Evolutionary conservation across 2,113 vertebrate genomes (phyloP).

Genomic region (Steatornis caripensis): DNA sequence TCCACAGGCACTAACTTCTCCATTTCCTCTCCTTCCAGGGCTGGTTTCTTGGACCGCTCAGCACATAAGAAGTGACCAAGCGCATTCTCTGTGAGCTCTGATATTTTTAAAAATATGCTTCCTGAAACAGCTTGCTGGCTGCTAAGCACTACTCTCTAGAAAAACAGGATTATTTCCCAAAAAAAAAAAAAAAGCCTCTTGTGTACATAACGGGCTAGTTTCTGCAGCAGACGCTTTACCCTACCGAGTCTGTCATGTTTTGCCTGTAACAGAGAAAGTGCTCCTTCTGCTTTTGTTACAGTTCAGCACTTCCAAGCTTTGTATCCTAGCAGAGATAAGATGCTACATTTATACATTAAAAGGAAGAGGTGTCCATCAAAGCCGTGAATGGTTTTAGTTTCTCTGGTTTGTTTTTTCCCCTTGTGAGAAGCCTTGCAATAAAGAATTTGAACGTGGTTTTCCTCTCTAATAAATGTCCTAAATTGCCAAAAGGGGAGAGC

Average conservation of each 20-base stretch:
- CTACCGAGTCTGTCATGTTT: slow-evolving; percentile 11
- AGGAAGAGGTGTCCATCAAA: slow-evolving; percentile 4
- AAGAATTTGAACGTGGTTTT: slow-evolving; percentile 31
- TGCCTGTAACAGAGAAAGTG: slow-evolving; percentile 17
- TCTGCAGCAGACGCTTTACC: slow-evolving; percentile 31
- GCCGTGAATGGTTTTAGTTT: slow-evolving; percentile 6
- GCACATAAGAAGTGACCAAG: slow-evolving; percentile 41
- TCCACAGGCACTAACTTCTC: slow-evolving; percentile 52
- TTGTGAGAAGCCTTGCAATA: slow-evolving; percentile 14
- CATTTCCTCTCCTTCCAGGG: slow-evolving; percentile 64
- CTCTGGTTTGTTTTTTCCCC: background rate
- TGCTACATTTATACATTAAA: slow-evolving; percentile 19
- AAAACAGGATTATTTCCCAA: background rate
- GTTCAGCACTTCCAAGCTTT: slow-evolving; percentile 45
- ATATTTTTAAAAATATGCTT: slow-evolving; percentile 51
- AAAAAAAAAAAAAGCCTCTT: background rate
- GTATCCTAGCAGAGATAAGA: slow-evolving; percentile 27
- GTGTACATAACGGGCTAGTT: background rate
- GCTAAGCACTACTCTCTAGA: slow-evolving; percentile 32
- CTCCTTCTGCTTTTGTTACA: slow-evolving; percentile 39
- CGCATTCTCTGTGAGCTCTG: slow-evolving; percentile 7
- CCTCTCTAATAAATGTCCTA: slow-evolving; percentile 58
- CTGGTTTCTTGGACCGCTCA: slow-evolving; percentile 60
- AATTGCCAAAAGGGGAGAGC: slow-evolving; percentile 50
- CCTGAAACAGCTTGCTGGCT: slow-evolving; percentile 51